Percentiles rank a stretch among this genome's conserved stretches.
Evolutionary conservation across 2,888 invertebrate species (phyloP).

Genomic region (Serrognathus titanus): DNA sequence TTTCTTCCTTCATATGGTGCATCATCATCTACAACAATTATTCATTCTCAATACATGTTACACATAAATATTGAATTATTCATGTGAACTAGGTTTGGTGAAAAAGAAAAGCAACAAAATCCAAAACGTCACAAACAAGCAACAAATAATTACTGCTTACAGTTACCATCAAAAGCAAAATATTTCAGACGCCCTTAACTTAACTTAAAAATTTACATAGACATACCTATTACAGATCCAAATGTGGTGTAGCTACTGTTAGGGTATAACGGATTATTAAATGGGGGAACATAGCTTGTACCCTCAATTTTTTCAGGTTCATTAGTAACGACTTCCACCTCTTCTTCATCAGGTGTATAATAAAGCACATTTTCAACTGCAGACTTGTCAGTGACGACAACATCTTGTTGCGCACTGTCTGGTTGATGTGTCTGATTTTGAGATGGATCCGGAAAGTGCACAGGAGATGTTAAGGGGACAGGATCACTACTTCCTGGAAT

Average conservation of each 20-base stretch:
- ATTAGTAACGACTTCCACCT: conserved; percentile 20
- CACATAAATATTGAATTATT: background rate
- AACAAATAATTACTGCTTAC: too few species aligned
- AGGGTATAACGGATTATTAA: conserved; percentile 49
- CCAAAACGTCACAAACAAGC: too few species aligned
- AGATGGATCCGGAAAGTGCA: background rate
- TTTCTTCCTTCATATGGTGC: conserved; percentile 48
- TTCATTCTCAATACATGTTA: background rate
- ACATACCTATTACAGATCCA: conserved; percentile 42
- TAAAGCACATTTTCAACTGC: conserved; percentile 34
- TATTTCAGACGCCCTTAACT: too few species aligned
- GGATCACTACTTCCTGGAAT: conserved; percentile 38
- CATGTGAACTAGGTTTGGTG: too few species aligned
- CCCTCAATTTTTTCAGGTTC: conserved; percentile 30
- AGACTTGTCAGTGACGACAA: background rate
- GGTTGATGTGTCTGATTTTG: background rate
- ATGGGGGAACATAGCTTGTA: conserved; percentile 47
- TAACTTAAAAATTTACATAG: conserved; percentile 10
- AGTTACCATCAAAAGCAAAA: too few species aligned
- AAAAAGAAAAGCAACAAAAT: too few species aligned
- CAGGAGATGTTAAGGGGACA: conserved; percentile 2
- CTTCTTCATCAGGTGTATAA: conserved; percentile 46
- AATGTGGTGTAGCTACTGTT: conserved; percentile 44
- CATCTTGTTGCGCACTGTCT: background rate
- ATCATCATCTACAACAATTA: conserved; percentile 42